These are phyloP conservation scores for Bugula neritina DNA, from an alignment of 2,888 invertebrate genomes.

Conservation along the genomic window DNA sequence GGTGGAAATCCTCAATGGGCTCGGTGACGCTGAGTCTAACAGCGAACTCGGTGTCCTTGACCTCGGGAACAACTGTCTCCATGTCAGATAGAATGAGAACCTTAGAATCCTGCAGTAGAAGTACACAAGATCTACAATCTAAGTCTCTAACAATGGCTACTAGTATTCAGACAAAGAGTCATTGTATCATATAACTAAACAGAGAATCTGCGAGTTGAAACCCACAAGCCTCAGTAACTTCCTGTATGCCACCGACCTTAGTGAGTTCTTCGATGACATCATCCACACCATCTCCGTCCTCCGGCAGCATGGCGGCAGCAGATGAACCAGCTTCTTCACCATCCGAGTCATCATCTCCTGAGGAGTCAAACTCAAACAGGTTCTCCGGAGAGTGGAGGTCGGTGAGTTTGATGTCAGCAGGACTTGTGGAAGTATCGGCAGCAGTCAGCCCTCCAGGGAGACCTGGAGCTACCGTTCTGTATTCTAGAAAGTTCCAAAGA, in stretches of 20 bases:
- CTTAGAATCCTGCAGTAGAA: neutral
- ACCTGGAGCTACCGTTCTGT: slow-evolving; percentile 1
- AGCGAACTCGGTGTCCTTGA: slow-evolving; percentile 68
- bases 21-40: slow-evolving; percentile 75
- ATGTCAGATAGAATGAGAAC: slow-evolving; percentile 41
- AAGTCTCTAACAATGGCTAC: too few species aligned
- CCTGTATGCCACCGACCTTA: too few species aligned
- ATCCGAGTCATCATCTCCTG: slow-evolving; percentile 13
- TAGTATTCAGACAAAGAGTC: too few species aligned
- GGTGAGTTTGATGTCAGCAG: slow-evolving; percentile 1
- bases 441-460: neutral
- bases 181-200: too few species aligned
- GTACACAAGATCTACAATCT: too few species aligned
- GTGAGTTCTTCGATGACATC: slow-evolving; percentile 3
- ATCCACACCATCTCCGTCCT: neutral
- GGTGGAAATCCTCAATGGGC: slow-evolving; percentile 74
- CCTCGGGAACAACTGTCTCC: slow-evolving; percentile 55
- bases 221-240: too few species aligned
- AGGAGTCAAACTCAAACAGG: slow-evolving; percentile 13
- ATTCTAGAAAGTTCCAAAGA: neutral
- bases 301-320: neutral
- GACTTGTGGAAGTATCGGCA: neutral
- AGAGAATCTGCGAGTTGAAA: too few species aligned
- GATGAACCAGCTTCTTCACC: neutral
- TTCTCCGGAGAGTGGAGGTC: neutral